These are phyloP conservation scores for Drosophila rufa DNA, from an alignment of 1,140 invertebrate genomes.

Conservation along the genomic window DNA sequence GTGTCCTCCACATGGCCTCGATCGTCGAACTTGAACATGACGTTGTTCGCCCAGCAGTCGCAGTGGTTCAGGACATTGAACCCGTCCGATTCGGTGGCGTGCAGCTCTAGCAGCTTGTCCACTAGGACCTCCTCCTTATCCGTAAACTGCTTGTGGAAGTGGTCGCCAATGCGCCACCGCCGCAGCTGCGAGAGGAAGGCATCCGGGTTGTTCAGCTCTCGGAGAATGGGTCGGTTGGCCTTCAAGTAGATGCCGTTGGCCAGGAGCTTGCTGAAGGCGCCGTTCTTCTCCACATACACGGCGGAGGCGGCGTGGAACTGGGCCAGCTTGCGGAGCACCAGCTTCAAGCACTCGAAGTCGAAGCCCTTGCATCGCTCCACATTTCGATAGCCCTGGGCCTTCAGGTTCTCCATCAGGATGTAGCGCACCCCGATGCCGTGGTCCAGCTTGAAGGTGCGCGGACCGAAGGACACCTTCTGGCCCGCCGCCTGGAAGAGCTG, in stretches of 20 bases:
- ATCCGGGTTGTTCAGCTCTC: slow-evolving; percentile 26
- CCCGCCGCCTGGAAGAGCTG: slow-evolving; percentile 42
- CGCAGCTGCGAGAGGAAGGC: slow-evolving; percentile 36
- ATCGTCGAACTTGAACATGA: slow-evolving; percentile 77
- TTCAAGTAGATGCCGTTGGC: slow-evolving; percentile 35
- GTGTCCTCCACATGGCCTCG: slow-evolving; percentile 28
- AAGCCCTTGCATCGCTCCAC: slow-evolving; percentile 86
- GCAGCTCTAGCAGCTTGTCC: slow-evolving; percentile 6
- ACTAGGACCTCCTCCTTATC: slow-evolving; percentile 30
- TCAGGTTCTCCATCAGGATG: slow-evolving; percentile 36
- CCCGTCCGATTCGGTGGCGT: slow-evolving; percentile 75
- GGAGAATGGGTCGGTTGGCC: slow-evolving; percentile 27
- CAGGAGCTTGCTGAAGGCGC: slow-evolving; percentile 36
- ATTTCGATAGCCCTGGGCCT: slow-evolving; percentile 78
- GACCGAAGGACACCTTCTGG: slow-evolving; percentile 19
- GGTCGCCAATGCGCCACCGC: slow-evolving; percentile 20
- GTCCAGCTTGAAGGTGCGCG: slow-evolving; percentile 49
- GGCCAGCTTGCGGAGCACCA: slow-evolving; percentile 86
- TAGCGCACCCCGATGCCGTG: slow-evolving; percentile 59
- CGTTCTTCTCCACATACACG: slow-evolving; percentile 30
- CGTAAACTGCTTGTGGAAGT: slow-evolving; percentile 27
- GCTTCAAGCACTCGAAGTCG: slow-evolving; percentile 85
- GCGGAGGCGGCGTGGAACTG: slow-evolving; percentile 87
- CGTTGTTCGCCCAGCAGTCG: slow-evolving; percentile 85
- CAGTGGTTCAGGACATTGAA: slow-evolving; percentile 88